These are phyloP conservation scores for Chelmon rostratus DNA, from an alignment of 2,797 vertebrate genomes.

Conservation along the genomic window DNA sequence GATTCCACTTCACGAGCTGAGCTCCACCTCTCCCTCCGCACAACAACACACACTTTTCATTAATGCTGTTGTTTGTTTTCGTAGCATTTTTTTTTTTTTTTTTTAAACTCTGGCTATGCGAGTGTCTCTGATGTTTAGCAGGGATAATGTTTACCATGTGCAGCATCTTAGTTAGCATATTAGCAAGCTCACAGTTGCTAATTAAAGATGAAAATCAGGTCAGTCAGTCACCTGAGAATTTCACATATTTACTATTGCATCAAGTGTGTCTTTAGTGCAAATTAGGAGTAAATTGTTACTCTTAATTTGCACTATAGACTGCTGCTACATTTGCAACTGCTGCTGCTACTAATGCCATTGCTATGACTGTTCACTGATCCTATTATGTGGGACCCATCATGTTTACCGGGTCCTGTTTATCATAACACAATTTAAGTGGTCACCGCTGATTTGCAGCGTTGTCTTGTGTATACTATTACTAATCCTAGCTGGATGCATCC, in stretches of 20 bases:
- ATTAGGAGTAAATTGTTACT: not conserved
- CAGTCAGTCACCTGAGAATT: not conserved
- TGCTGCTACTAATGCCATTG: not conserved
- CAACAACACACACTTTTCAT: not conserved
- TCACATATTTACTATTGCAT: not conserved
- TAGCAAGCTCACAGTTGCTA: too few species aligned
- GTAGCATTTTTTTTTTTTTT: too few species aligned
- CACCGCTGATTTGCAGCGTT: conserved; percentile 31
- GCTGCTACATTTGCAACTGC: not conserved
- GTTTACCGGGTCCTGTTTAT: conserved; percentile 22
- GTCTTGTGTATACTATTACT: conserved; percentile 38
- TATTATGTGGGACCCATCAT: not conserved
- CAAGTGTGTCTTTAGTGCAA: not conserved
- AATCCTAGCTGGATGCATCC: conserved; percentile 51
- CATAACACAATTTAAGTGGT: conserved; percentile 17
- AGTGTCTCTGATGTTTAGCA: too few species aligned
- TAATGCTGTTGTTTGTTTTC: too few species aligned
- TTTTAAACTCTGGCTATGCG: too few species aligned
- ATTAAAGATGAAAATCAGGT: too few species aligned
- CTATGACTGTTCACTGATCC: not conserved
- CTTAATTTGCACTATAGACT: not conserved
- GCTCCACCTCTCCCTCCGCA: not conserved
- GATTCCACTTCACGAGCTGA: not conserved
- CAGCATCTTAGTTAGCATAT: too few species aligned
- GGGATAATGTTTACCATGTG: too few species aligned